Evolutionary conservation across 2,888 invertebrate genomes (phyloP), one percentile per base, ranked within the genome.

Genomic region (Steinernema hermaphroditum): DNA sequence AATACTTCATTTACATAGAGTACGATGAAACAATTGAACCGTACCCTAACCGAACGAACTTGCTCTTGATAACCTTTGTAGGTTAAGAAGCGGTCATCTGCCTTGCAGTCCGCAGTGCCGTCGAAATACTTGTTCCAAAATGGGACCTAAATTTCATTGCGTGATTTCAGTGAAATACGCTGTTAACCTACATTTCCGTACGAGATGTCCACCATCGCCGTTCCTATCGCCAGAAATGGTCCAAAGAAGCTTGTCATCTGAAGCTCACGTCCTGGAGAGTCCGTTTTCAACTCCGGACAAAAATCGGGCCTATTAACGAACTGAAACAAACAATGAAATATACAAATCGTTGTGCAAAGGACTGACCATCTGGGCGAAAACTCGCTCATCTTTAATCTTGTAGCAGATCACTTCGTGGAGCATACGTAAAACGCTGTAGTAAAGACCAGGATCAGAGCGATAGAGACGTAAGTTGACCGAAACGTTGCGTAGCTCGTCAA

Each of bases 211-310:
- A 29, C 62, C 6, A 16, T 62, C 16, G 32, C 62, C 32, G 44
- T 87, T 80, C 29, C 72, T 46, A 75, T 50, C 12, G 92, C 91
- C 78, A 97, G 90, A 88, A 97, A 96, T 0, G 96, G 94, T 19
- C 95, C 96, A 8, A 98, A 90, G 86, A 91, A 94, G 73, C 94
- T 93, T 68, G 92, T 91, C 70, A 92, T 90, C 0, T 93, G 92
- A 73, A 96, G 90, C 88, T 97, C 96, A 50, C 94, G 90, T 0
- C 96, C 96, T 0, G 90, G 90, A 6, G 92, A 92, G 6, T 43
- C 34, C 27, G 73, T 76, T 24, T 69, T 19, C 24, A 71, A 6
- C 2, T 37, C 68, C 14, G 80, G 80, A 4, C 70, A 46, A 54
- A 81, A 80, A 68, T 80, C 80, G 8, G 44, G 1, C 0, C 79